Base-by-base conservation (phyloP, 2,113 vertebrate species). In the Eupsittula cactorum region DNA sequence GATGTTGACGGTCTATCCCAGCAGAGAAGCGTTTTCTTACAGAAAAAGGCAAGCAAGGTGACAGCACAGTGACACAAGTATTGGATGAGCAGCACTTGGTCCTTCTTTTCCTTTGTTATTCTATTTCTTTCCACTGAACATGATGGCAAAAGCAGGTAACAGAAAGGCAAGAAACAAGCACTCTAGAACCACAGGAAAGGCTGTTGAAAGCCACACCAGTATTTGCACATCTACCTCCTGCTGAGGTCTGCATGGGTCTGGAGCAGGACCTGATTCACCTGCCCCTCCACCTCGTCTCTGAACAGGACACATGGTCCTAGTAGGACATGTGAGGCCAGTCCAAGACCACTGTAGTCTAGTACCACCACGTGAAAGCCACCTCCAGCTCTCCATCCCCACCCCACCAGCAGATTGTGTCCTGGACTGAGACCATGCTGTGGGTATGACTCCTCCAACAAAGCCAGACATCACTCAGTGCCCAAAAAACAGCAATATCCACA, bases 401-500 rank as follows among this genome's bases (percentile, higher is more conserved):
- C 27, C 17, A 44, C 8, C 29, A 67, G 60, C 16, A 53, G 18
- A 14, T 0, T 2, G 33, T 0, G 7, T 11, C 49, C 59, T 24
- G 27, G 42, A 41, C 11, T 0, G 1, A 81, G 39, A 0, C 33
- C 14, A 0, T 8, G n/a, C 39, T 65, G 28, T 16, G 13, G 16
- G 24, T 14, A 74, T 20, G 4, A 1, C 41, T 87, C 41, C 71
- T 44, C 52, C 13, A 9, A 10, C 41, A 24, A 10, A 21, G 31
- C 18, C 7, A 52, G 46, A 25, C 41, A 25, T 28, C 42, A 4
- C n/a, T 31, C 24, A 1, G 42, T 57, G 24, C 41, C 21, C 53
- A 25, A 37, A 29, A 47, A 63, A 0, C 46, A 69, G 77, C 13
- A 0, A 37, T 6, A 19, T 35, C 64, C 52, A 7, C 69, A 70